These are phyloP conservation scores for Sebastes schlegelii DNA, from an alignment of 2,113 vertebrate genomes.

Conservation along the genomic window DNA sequence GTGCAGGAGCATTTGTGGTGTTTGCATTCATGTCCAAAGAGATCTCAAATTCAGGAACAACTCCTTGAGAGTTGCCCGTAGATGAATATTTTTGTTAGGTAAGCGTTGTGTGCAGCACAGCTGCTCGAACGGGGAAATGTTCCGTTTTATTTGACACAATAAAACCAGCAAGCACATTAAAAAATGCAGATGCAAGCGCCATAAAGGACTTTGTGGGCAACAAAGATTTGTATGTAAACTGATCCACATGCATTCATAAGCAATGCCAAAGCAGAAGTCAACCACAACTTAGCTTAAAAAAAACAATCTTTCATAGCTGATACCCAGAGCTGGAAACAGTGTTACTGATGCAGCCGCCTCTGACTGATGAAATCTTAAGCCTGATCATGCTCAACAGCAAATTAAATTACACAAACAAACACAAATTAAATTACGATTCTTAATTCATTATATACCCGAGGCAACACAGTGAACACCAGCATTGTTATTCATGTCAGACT, in stretches of 20 bases:
- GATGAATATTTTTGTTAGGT: conserved; percentile 50
- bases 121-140: conserved; percentile 15
- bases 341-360: conserved; percentile 18
- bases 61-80: conserved; percentile 41
- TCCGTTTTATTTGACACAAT: conserved; percentile 57
- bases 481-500: conserved; percentile 60
- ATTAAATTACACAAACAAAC: conserved; percentile 62
- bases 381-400: conserved; percentile 47
- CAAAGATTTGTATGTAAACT: conserved; percentile 24
- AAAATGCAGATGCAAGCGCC: conserved; percentile 50
- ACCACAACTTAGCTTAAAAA: background rate
- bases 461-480: conserved; percentile 19
- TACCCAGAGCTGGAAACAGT: conserved; percentile 12
- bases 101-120: conserved; percentile 48
- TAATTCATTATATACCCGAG: conserved; percentile 47
- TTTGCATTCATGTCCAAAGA: conserved; percentile 38
- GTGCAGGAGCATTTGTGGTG: conserved; percentile 28
- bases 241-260: conserved; percentile 22
- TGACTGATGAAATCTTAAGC: conserved; percentile 50
- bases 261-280: background rate
- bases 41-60: conserved; percentile 25
- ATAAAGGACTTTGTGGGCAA: conserved; percentile 21
- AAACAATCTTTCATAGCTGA: background rate
- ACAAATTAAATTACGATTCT: conserved; percentile 58
- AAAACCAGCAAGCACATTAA: conserved; percentile 47